Evolutionary conservation across 2,888 invertebrate species (phyloP).

Genomic region (Lydus trimaculatus): DNA sequence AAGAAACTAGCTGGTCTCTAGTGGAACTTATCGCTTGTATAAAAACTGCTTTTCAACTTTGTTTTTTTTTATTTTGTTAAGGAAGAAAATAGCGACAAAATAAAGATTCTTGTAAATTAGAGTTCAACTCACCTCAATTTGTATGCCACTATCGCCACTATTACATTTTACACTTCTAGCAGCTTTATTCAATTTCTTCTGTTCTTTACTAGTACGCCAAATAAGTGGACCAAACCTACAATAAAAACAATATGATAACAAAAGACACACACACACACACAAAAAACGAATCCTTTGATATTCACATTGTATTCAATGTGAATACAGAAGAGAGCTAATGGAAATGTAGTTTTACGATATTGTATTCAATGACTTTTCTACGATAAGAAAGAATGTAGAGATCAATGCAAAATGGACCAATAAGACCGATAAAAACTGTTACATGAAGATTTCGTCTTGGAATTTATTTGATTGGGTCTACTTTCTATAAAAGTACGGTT

Average conservation of each 20-base stretch:
- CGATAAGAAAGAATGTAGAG: not conserved
- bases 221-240: constrained; percentile 73
- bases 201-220: constrained; percentile 75
- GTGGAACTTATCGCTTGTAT: no score
- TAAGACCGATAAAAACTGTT: not conserved
- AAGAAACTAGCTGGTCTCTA: no score
- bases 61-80: no score
- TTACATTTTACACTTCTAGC: constrained; percentile 75
- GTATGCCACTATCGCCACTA: constrained; percentile 78
- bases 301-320: not conserved
- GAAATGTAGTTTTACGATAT: not conserved
- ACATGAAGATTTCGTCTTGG: not conserved
- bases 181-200: constrained; percentile 71
- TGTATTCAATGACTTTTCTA: not conserved
- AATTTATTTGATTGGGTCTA: not conserved
- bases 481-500: no score
- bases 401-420: not conserved
- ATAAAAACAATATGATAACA: constrained; percentile 10
- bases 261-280: not conserved
- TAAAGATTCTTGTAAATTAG: not conserved
- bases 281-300: not conserved
- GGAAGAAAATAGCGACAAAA: not conserved
- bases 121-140: constrained; percentile 66
- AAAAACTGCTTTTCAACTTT: not conserved
- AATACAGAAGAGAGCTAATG: not conserved